phyloP scores from a whole-genome alignment of 1,140 invertebrate species.

The Mactra quadrangularis region DNA sequence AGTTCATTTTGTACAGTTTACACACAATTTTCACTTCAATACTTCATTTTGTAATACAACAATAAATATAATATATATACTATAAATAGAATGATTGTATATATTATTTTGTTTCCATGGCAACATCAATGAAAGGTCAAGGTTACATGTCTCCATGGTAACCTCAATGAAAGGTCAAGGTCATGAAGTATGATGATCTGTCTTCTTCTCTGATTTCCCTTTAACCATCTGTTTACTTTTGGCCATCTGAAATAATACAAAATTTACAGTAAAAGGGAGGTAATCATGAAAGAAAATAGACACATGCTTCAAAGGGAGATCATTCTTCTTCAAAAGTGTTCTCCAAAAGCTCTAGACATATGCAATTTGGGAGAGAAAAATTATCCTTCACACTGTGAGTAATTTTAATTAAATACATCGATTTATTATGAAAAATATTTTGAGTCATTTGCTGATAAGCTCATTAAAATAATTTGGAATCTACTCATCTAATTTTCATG shows the following conservation, averaged over 20 bases:
- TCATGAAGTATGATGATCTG: conserved; percentile 6
- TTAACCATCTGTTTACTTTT: conserved; percentile 14
- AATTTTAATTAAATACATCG: neutral
- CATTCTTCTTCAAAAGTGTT: neutral
- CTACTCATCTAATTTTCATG: no score
- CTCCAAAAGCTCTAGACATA: neutral
- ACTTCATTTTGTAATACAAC: neutral
- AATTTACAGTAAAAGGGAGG: neutral
- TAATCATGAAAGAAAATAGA: neutral
- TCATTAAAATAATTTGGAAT: no score
- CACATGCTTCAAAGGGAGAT: neutral
- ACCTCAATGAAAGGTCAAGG: conserved; percentile 37
- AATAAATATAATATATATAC: conserved; percentile 9
- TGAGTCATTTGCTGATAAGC: no score
- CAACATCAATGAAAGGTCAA: conserved; percentile 7
- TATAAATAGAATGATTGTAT: neutral
- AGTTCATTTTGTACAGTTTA: neutral
- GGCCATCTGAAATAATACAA: conserved; percentile 19
- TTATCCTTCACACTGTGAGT: neutral
- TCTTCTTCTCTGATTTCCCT: conserved; percentile 3
- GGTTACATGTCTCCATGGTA: no score
- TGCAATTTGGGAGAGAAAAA: neutral
- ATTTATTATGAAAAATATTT: no score
- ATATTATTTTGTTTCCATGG: conserved; percentile 7
- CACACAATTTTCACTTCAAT: neutral